Percentiles rank a stretch among this genome's conserved stretches.
Conservation (phyloP, 2,888 invertebrate genomes). For the Leucozona laternaria region DNA sequence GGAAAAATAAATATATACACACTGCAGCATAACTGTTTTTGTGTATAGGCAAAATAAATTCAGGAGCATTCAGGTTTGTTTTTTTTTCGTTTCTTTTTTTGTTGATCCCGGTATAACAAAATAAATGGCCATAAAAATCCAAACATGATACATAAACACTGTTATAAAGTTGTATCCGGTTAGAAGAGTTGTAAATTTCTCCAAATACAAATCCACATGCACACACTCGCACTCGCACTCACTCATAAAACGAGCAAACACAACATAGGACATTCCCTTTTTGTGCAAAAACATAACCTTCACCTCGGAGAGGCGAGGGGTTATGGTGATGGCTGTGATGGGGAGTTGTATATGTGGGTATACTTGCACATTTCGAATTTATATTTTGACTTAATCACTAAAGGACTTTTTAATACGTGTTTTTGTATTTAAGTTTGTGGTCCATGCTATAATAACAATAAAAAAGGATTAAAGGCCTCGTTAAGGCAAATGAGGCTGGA, state of each 20-base stretch:
- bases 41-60: conserved; percentile 62
- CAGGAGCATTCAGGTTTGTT: conserved; percentile 44
- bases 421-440: conserved; percentile 38
- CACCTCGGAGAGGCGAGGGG: background rate
- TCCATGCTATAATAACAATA: conserved; percentile 29
- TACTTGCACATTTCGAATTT: background rate
- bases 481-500: conserved; percentile 36
- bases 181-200: conserved; percentile 66
- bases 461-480: conserved; percentile 43
- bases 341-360: background rate
- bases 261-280: conserved; percentile 28
- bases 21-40: conserved; percentile 36
- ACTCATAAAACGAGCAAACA: conserved; percentile 6
- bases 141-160: conserved; percentile 72
- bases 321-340: too few species aligned
- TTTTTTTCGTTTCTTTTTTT: conserved; percentile 8
- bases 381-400: conserved; percentile 50
- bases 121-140: conserved; percentile 72
- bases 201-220: conserved; percentile 23
- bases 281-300: conserved; percentile 43
- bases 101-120: conserved; percentile 63
- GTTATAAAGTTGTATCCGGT: conserved; percentile 71
- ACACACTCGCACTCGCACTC: background rate
- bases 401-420: conserved; percentile 55
- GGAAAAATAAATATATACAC: conserved; percentile 33